These are phyloP conservation scores for Tachina fera DNA, from an alignment of 2,888 invertebrate genomes.

Conservation along the genomic window DNA sequence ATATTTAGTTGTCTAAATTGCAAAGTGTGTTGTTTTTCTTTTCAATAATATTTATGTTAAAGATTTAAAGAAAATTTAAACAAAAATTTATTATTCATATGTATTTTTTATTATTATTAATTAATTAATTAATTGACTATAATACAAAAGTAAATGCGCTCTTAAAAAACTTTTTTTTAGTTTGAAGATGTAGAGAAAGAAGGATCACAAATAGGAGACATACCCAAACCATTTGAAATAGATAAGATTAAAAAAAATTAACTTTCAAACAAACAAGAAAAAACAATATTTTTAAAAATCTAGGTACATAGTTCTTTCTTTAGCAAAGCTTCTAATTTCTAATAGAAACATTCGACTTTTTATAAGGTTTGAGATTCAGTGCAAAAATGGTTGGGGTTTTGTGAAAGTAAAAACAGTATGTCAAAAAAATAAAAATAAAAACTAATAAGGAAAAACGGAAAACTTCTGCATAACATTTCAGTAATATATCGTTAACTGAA, in stretches of 20 bases:
- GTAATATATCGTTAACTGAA: too few species aligned
- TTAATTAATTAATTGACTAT: conserved; percentile 63
- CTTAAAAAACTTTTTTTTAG: conserved; percentile 50
- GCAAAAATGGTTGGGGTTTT: conserved; percentile 9
- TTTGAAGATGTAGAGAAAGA: neutral
- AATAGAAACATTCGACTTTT: neutral
- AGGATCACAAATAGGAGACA: neutral
- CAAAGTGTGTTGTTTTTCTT: conserved; percentile 44
- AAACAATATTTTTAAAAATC: neutral
- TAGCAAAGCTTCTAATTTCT: too few species aligned
- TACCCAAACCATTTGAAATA: conserved; percentile 34
- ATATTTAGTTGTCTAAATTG: conserved; percentile 60
- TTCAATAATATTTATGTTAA: conserved; percentile 42
- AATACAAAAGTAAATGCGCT: conserved; percentile 71
- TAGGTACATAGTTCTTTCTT: too few species aligned
- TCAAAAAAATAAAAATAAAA: neutral
- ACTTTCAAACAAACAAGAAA: neutral
- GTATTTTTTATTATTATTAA: conserved; percentile 30
- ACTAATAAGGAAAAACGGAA: too few species aligned
- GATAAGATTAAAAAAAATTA: neutral
- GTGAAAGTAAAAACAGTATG: conserved; percentile 12
- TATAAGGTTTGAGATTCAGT: neutral
- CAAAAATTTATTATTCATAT: conserved; percentile 35
- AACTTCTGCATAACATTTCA: too few species aligned
- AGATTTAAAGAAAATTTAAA: conserved; percentile 49